Conservation (phyloP, 2,113 vertebrate genomes). For the Perca flavescens region DNA sequence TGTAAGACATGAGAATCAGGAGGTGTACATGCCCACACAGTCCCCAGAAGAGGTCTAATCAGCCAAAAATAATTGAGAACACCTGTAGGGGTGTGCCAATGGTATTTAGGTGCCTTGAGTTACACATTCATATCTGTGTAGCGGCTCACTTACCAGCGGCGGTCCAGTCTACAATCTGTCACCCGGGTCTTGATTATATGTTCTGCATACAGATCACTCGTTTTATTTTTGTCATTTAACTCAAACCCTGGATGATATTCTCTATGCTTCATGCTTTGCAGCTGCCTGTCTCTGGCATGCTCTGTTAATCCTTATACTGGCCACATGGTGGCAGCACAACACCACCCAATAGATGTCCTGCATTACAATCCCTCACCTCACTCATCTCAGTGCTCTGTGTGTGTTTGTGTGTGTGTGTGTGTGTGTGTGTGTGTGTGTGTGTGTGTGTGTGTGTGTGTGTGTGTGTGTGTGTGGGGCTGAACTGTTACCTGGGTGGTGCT, state of each 20-base stretch:
- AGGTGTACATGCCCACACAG: background rate
- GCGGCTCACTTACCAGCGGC: background rate
- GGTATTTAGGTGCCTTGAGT: background rate
- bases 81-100: background rate
- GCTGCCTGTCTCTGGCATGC: background rate
- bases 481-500: slow-evolving; percentile 70
- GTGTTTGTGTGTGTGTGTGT: background rate
- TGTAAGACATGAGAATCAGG: background rate
- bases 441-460: slow-evolving; percentile 6
- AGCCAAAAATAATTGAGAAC: background rate
- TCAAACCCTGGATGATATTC: background rate
- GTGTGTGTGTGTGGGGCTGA: slow-evolving; percentile 16
- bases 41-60: background rate
- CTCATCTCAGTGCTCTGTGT: slow-evolving; percentile 6
- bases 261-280: background rate
- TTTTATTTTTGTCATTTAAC: background rate
- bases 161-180: background rate
- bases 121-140: background rate
- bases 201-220: background rate
- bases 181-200: background rate
- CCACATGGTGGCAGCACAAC: slow-evolving; percentile 75
- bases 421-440: too few species aligned
- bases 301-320: background rate
- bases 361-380: background rate
- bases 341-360: slow-evolving; percentile 13